Percentiles rank a stretch among this genome's conserved stretches.
Evolutionary conservation across 2,888 invertebrate genomes (phyloP).

Genomic region (Eupeodes latifasciatus): DNA sequence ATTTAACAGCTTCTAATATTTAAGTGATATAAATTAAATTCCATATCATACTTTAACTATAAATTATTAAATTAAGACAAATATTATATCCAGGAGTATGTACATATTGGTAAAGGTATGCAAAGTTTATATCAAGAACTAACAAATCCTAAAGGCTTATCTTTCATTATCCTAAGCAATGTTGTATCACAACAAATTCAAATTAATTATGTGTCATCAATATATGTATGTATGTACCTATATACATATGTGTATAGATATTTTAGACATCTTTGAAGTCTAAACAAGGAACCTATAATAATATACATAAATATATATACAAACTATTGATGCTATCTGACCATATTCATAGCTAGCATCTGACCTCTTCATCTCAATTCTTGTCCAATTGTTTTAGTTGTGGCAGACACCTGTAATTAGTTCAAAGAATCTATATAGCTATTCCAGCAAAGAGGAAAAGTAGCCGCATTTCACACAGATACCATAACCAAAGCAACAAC

Average conservation of each 20-base stretch:
- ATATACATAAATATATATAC: no score
- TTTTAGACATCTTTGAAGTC: slow-evolving; percentile 18
- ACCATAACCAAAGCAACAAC: slow-evolving; percentile 41
- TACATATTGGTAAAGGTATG: not conserved
- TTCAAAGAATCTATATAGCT: slow-evolving; percentile 57
- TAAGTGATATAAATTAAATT: slow-evolving; percentile 16
- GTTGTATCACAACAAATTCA: slow-evolving; percentile 66
- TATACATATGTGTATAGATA: not conserved
- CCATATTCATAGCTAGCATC: not conserved
- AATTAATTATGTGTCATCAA: slow-evolving; percentile 73
- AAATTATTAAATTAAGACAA: slow-evolving; percentile 28
- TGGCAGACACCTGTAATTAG: slow-evolving; percentile 74
- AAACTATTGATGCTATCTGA: not conserved
- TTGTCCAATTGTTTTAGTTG: slow-evolving; percentile 56
- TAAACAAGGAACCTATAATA: not conserved
- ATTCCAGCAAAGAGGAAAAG: slow-evolving; percentile 42
- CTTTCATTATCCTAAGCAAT: slow-evolving; percentile 54
- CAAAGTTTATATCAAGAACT: slow-evolving; percentile 30
- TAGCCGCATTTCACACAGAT: slow-evolving; percentile 25
- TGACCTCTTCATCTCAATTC: slow-evolving; percentile 13
- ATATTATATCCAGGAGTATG: not conserved
- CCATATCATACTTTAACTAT: slow-evolving; percentile 11
- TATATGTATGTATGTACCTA: not conserved
- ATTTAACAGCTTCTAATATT: not conserved
- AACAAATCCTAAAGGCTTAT: slow-evolving; percentile 48